phyloP scores from a whole-genome alignment of 23 tunicate genomes.

The Oikopleura albicans region DNA sequence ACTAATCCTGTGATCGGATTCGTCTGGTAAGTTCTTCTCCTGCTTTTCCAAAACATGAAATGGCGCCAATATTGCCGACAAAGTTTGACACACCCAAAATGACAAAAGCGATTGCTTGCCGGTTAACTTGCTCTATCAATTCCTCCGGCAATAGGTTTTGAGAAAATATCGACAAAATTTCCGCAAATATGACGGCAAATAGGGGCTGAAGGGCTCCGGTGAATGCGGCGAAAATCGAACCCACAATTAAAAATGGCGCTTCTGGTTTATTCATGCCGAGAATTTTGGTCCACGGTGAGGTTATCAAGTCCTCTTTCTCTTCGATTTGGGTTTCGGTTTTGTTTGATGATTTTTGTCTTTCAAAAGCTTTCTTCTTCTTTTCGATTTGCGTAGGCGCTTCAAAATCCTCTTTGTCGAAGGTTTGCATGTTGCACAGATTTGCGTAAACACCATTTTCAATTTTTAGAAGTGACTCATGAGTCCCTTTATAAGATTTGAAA shows the following conservation, averaged over 20 bases:
- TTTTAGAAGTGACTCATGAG: conserved; percentile 52
- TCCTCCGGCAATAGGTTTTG: not conserved
- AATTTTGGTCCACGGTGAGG: not conserved
- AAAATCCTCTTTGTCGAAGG: conserved; percentile 21
- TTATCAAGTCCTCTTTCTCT: not conserved
- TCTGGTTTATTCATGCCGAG: not conserved
- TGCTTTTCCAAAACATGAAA: conserved; percentile 62
- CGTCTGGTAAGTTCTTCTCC: conserved; percentile 86
- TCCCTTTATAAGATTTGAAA: too few species aligned
- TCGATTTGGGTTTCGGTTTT: not conserved
- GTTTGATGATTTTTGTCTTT: conserved; percentile 13
- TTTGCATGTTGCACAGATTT: conserved; percentile 83
- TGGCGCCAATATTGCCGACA: conserved; percentile 15
- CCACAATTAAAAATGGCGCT: not conserved
- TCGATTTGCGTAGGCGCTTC: not conserved
- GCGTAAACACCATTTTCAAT: conserved; percentile 63
- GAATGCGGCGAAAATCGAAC: not conserved
- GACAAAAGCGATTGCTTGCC: not conserved
- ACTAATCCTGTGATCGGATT: conserved; percentile 44
- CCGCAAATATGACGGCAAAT: not conserved
- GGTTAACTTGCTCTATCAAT: not conserved
- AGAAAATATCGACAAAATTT: not conserved
- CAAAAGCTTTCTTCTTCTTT: too few species aligned
- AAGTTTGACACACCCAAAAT: not conserved
- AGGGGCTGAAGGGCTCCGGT: conserved; percentile 7